Evolutionary conservation across 2,888 invertebrate genomes (phyloP).

Genomic region (Phania funesta): DNA sequence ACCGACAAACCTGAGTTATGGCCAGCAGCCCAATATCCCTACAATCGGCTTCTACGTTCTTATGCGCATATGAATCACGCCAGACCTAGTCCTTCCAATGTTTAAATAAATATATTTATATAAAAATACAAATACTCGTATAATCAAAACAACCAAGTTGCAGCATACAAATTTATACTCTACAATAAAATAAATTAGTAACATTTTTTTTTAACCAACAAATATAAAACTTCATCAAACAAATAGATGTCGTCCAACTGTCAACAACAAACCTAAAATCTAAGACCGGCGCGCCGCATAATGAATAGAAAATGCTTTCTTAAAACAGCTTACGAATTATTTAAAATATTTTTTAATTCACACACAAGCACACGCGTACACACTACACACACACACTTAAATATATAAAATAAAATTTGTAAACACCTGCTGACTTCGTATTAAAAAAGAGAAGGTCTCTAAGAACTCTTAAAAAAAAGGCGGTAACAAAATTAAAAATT

Average conservation of each 20-base stretch:
- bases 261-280: slow-evolving; percentile 34
- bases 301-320: slow-evolving; percentile 22
- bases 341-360: slow-evolving; percentile 18
- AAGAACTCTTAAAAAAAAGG: slow-evolving; percentile 22
- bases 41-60: slow-evolving; percentile 75
- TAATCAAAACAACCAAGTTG: slow-evolving; percentile 34
- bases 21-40: slow-evolving; percentile 81
- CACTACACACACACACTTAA: background rate
- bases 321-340: slow-evolving; percentile 29
- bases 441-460: slow-evolving; percentile 10
- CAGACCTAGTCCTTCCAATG: slow-evolving; percentile 58
- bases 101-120: slow-evolving; percentile 26
- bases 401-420: background rate
- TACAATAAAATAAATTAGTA: slow-evolving; percentile 2
- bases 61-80: slow-evolving; percentile 67
- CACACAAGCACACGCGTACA: background rate
- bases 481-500: slow-evolving; percentile 9
- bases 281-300: slow-evolving; percentile 21
- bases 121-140: slow-evolving; percentile 19
- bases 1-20: slow-evolving; percentile 87
- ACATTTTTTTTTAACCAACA: slow-evolving; percentile 17
- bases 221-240: slow-evolving; percentile 12
- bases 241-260: slow-evolving; percentile 46
- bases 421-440: slow-evolving; percentile 34
- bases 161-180: slow-evolving; percentile 35